Conservation (phyloP, 2,888 invertebrate genomes). For the Papilio protenor region DNA sequence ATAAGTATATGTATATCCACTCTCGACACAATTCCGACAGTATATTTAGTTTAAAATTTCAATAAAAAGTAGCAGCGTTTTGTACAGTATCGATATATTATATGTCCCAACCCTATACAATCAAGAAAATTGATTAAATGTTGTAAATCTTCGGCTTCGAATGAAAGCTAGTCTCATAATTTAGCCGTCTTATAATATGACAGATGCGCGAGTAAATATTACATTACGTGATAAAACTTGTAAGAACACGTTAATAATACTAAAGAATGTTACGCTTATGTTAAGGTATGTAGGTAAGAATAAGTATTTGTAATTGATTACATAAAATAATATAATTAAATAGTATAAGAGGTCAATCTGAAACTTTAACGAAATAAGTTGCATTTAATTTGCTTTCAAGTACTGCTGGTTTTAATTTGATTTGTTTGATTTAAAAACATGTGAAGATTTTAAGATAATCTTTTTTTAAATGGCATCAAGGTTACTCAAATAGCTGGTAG, state of each 20-base stretch:
- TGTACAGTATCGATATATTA: neutral
- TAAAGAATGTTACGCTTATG: neutral
- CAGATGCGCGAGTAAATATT: neutral
- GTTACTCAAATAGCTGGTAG: constrained; percentile 4
- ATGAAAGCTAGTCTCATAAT: constrained; percentile 14
- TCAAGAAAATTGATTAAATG: constrained; percentile 4
- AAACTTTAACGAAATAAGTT: neutral
- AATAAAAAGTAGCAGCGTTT: no score
- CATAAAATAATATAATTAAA: no score
- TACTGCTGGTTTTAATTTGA: neutral
- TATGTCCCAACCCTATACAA: neutral
- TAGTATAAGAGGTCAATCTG: neutral
- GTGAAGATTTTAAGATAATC: neutral
- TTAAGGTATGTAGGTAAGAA: neutral
- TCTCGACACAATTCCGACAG: no score
- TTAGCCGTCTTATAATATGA: neutral
- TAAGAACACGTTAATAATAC: neutral
- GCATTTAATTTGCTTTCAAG: neutral
- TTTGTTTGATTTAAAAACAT: neutral
- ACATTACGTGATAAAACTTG: neutral
- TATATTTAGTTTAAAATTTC: no score
- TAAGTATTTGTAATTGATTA: neutral
- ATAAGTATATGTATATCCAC: no score
- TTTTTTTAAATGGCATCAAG: neutral
- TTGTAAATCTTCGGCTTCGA: constrained; percentile 3